Evolutionary conservation across 1,140 invertebrate species (phyloP).

Genomic region (Augochlora pura): DNA sequence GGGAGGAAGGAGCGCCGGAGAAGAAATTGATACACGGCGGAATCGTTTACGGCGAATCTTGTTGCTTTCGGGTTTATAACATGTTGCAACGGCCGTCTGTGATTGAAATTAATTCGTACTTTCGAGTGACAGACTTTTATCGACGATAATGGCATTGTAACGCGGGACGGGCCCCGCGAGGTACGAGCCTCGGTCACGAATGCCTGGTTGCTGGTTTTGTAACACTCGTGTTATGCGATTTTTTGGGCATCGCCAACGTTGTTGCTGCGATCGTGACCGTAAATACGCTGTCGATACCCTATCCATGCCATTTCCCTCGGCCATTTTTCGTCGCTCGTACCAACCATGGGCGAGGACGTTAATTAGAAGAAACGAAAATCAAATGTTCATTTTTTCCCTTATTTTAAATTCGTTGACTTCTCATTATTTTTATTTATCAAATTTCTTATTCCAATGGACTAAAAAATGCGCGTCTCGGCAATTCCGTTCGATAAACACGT

Average conservation of each 20-base stretch:
- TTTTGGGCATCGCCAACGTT: background rate
- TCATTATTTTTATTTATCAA: too few species aligned
- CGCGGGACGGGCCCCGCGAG: background rate
- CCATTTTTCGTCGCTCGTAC: too few species aligned
- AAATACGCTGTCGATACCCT: background rate
- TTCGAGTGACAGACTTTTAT: slow-evolving; percentile 30
- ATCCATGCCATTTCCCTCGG: too few species aligned
- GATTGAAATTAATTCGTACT: slow-evolving; percentile 35
- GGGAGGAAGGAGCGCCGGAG: background rate
- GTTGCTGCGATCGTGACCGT: background rate
- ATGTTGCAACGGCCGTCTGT: background rate
- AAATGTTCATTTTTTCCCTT: too few species aligned
- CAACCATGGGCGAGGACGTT: too few species aligned
- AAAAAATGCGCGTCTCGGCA: too few species aligned
- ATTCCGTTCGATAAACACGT: too few species aligned
- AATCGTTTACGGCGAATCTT: background rate
- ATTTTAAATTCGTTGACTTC: too few species aligned
- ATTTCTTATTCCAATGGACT: too few species aligned
- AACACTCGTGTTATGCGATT: slow-evolving; percentile 5
- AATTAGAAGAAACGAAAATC: too few species aligned
- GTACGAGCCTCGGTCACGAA: background rate
- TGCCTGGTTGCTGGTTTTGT: background rate
- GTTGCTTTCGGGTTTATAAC: slow-evolving; percentile 8
- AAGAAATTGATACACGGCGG: slow-evolving; percentile 10
- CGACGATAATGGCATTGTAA: slow-evolving; percentile 24